Base-by-base conservation (phyloP, 2,797 vertebrate genomes). In the Danio choprae region DNA sequence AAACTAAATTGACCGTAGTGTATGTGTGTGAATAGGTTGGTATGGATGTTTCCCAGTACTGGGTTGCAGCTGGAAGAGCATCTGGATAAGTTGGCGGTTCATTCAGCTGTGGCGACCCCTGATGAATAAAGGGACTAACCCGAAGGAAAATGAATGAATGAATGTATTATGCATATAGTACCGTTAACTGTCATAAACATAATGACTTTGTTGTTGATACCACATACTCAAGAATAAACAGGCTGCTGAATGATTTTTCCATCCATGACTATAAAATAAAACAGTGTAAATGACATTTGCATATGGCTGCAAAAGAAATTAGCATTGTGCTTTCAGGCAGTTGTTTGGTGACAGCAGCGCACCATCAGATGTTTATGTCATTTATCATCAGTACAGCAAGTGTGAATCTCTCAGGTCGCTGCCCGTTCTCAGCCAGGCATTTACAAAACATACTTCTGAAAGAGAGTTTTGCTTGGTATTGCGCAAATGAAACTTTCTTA, bases 241-340 rank as follows among this genome's bases (percentile, higher is more conserved):
- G 40, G 15, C 53, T 15, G 18, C 12, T 22, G 40, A 59, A 2
- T 36, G 65, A 50, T 29, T 59, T 40, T 51, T 40, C 8, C 22
- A 68, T 12, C 67, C 16, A 70, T 40, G 67, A 70, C 29, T 5
- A 9, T 36, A 73, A 73, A 59, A 73, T 36, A 59, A 73, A 73
- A 46, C 38, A 56, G 11, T 43, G 38, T 12, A 46, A 73, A 56
- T 73, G 59, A 46, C 40, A 73, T 73, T 59, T 46, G 55, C 70
- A 73, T 73, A 5, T 59, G 70, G 13, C 46, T 46, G 22, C 70
- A 46, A 46, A 73, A 29, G 7, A 73, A 59, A 16, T 73, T 44
- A 48, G 44, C 44, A 73, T 73, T 36, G 70, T 46, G 70, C 59
- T 71, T 55, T 9, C 16, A 20, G 22, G 5, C 50, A 71, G 68